These are phyloP conservation scores for Cantharis rufa DNA, from an alignment of 2,888 invertebrate genomes.

Conservation along the genomic window DNA sequence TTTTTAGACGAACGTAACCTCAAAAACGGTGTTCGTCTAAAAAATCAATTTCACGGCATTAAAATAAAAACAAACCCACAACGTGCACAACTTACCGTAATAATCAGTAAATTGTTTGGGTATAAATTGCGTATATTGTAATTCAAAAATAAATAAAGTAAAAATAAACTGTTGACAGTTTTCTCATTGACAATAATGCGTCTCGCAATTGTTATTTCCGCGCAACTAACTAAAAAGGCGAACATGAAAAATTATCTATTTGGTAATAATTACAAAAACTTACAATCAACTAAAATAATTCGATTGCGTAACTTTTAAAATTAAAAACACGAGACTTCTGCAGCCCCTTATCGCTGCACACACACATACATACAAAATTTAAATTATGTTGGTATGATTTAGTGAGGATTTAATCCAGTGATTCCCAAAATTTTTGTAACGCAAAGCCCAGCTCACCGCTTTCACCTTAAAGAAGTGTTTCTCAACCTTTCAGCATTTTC, in stretches of 20 bases:
- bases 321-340: not conserved
- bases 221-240: not conserved
- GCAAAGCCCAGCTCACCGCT: too few relatives aligned
- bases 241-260: not conserved
- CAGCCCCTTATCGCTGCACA: not conserved
- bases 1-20: conserved; percentile 32
- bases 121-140: conserved; percentile 30
- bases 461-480: too few relatives aligned
- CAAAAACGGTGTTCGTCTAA: conserved; percentile 21
- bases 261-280: not conserved
- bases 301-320: not conserved
- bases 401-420: too few relatives aligned
- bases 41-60: conserved; percentile 8
- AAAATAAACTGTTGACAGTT: conserved; percentile 30
- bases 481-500: too few relatives aligned
- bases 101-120: not conserved
- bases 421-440: too few relatives aligned
- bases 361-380: not conserved
- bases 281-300: not conserved
- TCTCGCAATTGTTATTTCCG: not conserved
- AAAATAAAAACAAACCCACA: not conserved
- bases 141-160: conserved; percentile 34
- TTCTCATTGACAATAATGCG: not conserved
- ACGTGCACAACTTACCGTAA: not conserved
- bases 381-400: not conserved